Conservation (phyloP, 1,140 invertebrate species). For the Procambarus virginalis region DNA sequence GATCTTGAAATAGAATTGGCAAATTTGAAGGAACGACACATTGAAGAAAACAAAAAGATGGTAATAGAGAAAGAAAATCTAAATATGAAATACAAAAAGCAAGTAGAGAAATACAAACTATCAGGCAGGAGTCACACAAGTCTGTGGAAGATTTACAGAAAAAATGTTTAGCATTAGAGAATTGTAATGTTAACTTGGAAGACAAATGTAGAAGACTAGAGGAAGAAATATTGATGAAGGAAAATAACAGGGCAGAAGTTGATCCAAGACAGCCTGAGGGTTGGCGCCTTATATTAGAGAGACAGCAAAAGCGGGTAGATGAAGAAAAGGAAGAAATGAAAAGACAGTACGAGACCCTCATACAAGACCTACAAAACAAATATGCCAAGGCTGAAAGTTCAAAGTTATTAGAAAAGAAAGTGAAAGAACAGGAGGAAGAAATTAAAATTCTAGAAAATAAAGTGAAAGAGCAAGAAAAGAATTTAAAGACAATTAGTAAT, state of each 20-base stretch:
- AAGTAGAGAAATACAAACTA: background rate
- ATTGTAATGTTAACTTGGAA: constrained; percentile 17
- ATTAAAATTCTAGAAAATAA: constrained; percentile 2
- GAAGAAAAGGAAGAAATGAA: constrained; percentile 37
- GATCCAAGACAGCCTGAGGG: background rate
- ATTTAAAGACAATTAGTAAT: constrained; percentile 3
- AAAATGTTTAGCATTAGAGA: constrained; percentile 28
- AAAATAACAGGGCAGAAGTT: background rate
- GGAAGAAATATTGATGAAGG: constrained; percentile 15
- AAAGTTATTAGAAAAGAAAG: constrained; percentile 8
- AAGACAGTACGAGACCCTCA: constrained; percentile 13
- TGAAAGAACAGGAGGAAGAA: constrained; percentile 28
- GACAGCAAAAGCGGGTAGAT: constrained; percentile 25
- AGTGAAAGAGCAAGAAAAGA: constrained; percentile 15
- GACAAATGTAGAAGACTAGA: constrained; percentile 18
- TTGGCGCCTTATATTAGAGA: constrained; percentile 16
- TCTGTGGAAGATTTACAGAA: constrained; percentile 10
- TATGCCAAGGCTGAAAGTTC: constrained; percentile 13
- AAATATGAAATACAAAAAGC: background rate
- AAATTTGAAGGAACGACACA: constrained; percentile 9
- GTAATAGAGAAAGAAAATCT: constrained; percentile 4
- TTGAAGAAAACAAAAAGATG: constrained; percentile 27
- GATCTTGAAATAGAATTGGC: constrained; percentile 21
- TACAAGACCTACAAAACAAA: constrained; percentile 23
- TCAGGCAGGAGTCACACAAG: background rate